Base-by-base conservation (phyloP, 2,797 vertebrate species). In the Lophius americanus region DNA sequence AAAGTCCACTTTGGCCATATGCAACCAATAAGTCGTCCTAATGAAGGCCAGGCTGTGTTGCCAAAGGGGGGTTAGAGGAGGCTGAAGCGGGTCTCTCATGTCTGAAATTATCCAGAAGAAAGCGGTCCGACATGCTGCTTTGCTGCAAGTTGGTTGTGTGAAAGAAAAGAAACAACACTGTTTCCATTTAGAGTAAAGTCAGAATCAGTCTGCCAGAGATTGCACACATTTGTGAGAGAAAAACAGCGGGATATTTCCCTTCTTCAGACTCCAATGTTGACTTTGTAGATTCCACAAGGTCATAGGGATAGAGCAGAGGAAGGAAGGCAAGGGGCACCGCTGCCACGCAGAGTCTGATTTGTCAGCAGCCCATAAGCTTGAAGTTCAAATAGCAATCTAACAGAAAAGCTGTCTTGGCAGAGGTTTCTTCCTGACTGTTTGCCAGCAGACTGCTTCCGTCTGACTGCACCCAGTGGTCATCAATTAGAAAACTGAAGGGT, bases 21-120 rank as follows among this genome's bases (percentile, higher is more conserved):
- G 95, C 88, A 94, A 92, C 91, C 94, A 95, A 95, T 96, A 91
- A 94, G 84, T 59, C 51, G 42, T 52, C 73, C 70, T 95, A 95
- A 96, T 95, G 91, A 94, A 94, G 69, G 84, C 88, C 94, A 96
- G 94, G 69, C 86, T 41, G 42, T 66, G 66, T 67, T 59, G 82
- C 80, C 68, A 56, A 0, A 1, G 54, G 42, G 74, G 49, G 77
- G 65, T 48, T 70, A 46, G 60, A 66, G 78, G 67, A 70, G 78
- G 61, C 78, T 84, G 6, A 72, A 85, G 86, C 7, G 43, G 82
- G 85, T 75, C 89, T 92, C 90, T 92, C 78, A 84, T 69, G 66
- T 91, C 91, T 87, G 88, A 92, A 92, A 90, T 88, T 86, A 85
- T 88, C 89, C 78, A 49, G 79, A 86, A 90, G 86, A 93, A 90